These are phyloP conservation scores for Tuta absoluta DNA, from an alignment of 2,888 invertebrate genomes.

Conservation along the genomic window DNA sequence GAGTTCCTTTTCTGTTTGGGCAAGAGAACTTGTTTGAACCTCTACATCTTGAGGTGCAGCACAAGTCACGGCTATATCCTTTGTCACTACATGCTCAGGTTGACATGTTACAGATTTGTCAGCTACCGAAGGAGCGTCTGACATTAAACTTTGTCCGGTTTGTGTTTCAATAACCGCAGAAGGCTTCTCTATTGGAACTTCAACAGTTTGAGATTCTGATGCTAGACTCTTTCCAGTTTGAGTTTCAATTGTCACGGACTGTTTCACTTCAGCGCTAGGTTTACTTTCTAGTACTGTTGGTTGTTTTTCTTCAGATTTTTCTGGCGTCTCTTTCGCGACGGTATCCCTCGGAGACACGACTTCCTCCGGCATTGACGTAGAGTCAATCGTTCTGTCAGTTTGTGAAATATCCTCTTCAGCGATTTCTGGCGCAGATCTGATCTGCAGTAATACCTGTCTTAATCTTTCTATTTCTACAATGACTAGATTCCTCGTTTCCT, in stretches of 20 bases:
- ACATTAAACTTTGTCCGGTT: constrained; percentile 83
- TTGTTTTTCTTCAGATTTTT: constrained; percentile 37
- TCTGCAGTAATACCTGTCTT: constrained; percentile 69
- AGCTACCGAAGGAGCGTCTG: constrained; percentile 63
- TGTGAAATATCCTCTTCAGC: constrained; percentile 76
- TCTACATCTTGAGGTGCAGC: constrained; percentile 81
- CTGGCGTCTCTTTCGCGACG: constrained; percentile 40
- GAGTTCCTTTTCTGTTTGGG: constrained; percentile 71
- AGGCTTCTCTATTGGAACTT: constrained; percentile 45
- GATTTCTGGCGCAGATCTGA: constrained; percentile 60
- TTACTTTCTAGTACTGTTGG: constrained; percentile 46
- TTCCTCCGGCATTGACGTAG: constrained; percentile 87
- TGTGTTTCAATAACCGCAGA: constrained; percentile 82
- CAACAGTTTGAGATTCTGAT: constrained; percentile 30
- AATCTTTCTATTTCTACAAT: constrained; percentile 81
- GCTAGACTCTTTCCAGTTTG: constrained; percentile 35
- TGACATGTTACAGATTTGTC: constrained; percentile 72
- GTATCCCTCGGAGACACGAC: constrained; percentile 71
- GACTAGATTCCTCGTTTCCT: constrained; percentile 83
- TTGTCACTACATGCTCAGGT: constrained; percentile 61
- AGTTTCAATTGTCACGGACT: constrained; percentile 31
- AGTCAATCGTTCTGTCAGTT: constrained; percentile 84
- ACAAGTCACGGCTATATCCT: constrained; percentile 78
- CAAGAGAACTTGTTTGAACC: constrained; percentile 82
- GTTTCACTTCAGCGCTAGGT: constrained; percentile 40